phyloP scores from a whole-genome alignment of 2,113 vertebrate species.

The Poecilia latipinna region DNA sequence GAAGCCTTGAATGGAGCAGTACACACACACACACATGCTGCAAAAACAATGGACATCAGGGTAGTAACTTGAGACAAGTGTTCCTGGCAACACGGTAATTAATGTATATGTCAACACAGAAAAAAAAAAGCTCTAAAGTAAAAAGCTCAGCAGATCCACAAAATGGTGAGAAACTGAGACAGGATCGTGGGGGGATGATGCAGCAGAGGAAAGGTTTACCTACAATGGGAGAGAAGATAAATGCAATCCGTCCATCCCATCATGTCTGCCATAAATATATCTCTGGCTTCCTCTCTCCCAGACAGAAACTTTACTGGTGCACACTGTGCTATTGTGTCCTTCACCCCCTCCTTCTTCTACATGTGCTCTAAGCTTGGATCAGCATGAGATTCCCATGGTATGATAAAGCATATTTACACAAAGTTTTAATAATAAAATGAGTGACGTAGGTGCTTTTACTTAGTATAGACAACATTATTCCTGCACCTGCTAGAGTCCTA shows the following conservation, averaged over 20 bases:
- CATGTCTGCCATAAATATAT: slow-evolving; percentile 71
- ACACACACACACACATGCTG: slow-evolving; percentile 12
- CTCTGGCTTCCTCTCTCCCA: slow-evolving; percentile 47
- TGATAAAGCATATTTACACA: neutral
- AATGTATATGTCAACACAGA: slow-evolving; percentile 81
- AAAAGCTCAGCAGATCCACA: slow-evolving; percentile 81
- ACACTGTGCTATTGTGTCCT: slow-evolving; percentile 64
- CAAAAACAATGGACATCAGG: slow-evolving; percentile 52
- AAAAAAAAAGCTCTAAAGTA: slow-evolving; percentile 65
- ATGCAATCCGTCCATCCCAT: slow-evolving; percentile 75
- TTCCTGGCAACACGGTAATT: slow-evolving; percentile 80
- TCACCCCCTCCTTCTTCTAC: slow-evolving; percentile 34
- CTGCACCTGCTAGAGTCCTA: neutral
- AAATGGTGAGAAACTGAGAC: slow-evolving; percentile 51
- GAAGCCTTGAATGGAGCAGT: slow-evolving; percentile 55
- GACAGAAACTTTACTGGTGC: slow-evolving; percentile 69
- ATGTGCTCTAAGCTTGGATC: slow-evolving; percentile 8
- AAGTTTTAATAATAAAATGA: neutral
- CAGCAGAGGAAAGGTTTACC: slow-evolving; percentile 36
- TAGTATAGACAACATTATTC: neutral
- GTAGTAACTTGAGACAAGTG: slow-evolving; percentile 67
- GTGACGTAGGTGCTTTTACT: neutral
- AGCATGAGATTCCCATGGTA: neutral
- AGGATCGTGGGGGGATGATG: slow-evolving; percentile 11
- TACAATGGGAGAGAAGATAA: slow-evolving; percentile 69